Base-by-base conservation (phyloP, 1,140 invertebrate species). In the Laupala kohalensis region DNA sequence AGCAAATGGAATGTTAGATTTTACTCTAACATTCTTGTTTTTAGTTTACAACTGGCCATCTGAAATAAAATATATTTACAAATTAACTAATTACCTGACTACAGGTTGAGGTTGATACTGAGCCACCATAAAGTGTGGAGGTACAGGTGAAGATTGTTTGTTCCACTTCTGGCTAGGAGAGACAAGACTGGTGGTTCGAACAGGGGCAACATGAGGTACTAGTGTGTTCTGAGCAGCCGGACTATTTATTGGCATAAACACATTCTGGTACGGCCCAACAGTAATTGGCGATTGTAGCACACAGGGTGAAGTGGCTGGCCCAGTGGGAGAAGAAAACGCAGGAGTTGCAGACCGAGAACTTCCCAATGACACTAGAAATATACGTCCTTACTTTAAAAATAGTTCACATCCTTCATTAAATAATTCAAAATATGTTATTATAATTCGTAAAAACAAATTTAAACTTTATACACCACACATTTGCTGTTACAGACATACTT, bases 321-420 rank as follows among this genome's bases (percentile, higher is more conserved):
- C 86, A 28, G 88, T 90, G 76, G 90, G 89, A 25, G 91, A 92
- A 64, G 91, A 92, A 79, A 91, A 93, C 29, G 91, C 91, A 72
- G 93, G 92, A 63, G 93, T 94, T 71, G 91, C 90, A 70, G 94
- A 94, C 72, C 93, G 86, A 9, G 95, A 96, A 80, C 93, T 95
- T 76, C 94, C 92, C 70, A 97, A 83, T 13, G 94, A 97, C 71
- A 97, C 94, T 92, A 78, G 37, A 84, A 81, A 72, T 77, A 72
- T n/a, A n/a, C n/a, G n/a, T n/a, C n/a, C n/a, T n/a, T n/a, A n/a
- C n/a, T n/a, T n/a, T n/a, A n/a, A n/a, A n/a, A n/a, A n/a, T n/a
- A n/a, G n/a, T n/a, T n/a, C n/a, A n/a, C n/a, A n/a, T n/a, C n/a
- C n/a, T n/a, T n/a, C n/a, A n/a, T n/a, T n/a, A n/a, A n/a, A n/a